Evolutionary conservation across 2,888 invertebrate species (phyloP), one percentile per base, ranked within the genome.

Genomic region (Calameuta idolon): DNA sequence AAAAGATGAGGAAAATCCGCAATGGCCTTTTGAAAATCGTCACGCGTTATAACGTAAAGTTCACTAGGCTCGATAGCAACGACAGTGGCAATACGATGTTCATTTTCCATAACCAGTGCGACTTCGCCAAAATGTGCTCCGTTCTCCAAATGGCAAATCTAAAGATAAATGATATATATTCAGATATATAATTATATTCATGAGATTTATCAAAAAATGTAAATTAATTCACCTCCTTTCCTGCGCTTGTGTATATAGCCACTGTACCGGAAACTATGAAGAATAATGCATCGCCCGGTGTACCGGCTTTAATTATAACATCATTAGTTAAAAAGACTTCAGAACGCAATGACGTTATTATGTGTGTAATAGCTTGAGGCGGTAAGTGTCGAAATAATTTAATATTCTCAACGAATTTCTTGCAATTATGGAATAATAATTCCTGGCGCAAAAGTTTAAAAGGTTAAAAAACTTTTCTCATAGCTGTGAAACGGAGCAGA

Each of bases 121-220:
- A 92, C 87, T 83, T 93, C 93, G 0, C 93, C 93, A 81, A 93
- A 93, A 82, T 92, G 89, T 4, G 90, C 88, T 12, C 92, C 93
- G 80, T 93, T 92, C 73, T 92, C 90, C 80, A 93, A 87, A 83
- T 93, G 93, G 78, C 92, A 92, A 4, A 93, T 85, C 92, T 92
- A 76, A 79, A 85, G 81, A 75, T 75, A 71, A 69, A n/a, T 11
- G 40, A 74, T 12, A 35, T 35, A 74, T 74, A 23, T 1, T n/a
- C 2, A 40, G 23, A 74, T 23, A 12, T 40, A 75, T 78, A 73
- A 73, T n/a, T n/a, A 33, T 73, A 23, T 11, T 73, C 55, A 34
- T 69, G 15, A n/a, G 34, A 74, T 78, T 74, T 30, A n/a, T 68
- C 12, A 69, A 73, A 11, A 40, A 78, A 15, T 74, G 23, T 68